Evolutionary conservation across 1,140 invertebrate species (phyloP).

Genomic region (Mycetomoellerius zeteki): DNA sequence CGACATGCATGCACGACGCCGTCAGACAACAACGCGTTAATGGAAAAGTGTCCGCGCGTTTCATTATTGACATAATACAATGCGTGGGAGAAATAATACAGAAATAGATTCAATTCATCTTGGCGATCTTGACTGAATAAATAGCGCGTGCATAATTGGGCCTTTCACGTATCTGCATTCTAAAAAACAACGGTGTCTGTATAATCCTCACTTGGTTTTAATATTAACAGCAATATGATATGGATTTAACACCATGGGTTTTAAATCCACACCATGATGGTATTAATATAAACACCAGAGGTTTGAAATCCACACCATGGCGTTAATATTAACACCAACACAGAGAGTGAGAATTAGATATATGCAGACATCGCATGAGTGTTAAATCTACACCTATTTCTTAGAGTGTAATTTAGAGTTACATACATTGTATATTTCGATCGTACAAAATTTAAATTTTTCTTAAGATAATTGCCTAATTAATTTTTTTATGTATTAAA

Average conservation of each 20-base stretch:
- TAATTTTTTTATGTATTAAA: background rate
- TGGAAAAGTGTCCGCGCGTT: slow-evolving; percentile 22
- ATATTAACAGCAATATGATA: no score
- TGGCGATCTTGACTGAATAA: background rate
- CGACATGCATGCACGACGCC: background rate
- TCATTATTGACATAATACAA: slow-evolving; percentile 17
- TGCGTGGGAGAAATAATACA: background rate
- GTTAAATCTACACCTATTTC: no score
- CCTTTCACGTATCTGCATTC: background rate
- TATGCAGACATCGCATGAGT: no score
- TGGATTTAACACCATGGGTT: no score
- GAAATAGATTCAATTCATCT: background rate
- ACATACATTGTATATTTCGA: background rate
- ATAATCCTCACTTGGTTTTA: no score
- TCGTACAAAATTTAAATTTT: background rate
- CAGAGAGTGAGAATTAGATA: no score
- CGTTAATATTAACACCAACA: no score
- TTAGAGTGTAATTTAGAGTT: background rate
- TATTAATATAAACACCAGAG: no score
- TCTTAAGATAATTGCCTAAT: background rate
- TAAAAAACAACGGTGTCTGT: no score
- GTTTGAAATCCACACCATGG: no score
- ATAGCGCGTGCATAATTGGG: background rate
- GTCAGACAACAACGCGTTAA: slow-evolving; percentile 14
- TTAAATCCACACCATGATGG: no score